Evolutionary conservation across 2,888 invertebrate species (phyloP).

Genomic region (Julus scandinavius): DNA sequence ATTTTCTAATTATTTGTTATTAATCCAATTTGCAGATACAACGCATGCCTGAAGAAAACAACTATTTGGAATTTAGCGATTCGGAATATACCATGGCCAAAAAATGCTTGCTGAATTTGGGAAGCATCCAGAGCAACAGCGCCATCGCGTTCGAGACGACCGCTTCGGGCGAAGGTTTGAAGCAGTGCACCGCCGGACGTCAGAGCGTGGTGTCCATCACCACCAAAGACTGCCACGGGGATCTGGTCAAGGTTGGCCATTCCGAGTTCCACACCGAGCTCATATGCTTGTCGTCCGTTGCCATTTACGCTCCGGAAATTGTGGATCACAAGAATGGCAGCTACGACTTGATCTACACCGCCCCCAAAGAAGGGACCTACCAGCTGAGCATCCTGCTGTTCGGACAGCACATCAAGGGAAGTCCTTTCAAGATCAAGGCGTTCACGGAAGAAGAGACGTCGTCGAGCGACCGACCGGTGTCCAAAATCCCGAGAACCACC

Average conservation of each 20-base stretch:
- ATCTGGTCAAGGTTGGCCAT: conserved; percentile 64
- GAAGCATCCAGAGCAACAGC: conserved; percentile 65
- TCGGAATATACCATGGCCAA: conserved; percentile 62
- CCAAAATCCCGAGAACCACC: conserved; percentile 64
- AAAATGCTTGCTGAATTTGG: conserved; percentile 63
- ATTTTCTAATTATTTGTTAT: too few species aligned
- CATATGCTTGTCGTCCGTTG: conserved; percentile 60
- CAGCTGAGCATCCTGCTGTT: conserved; percentile 65
- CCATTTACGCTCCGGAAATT: conserved; percentile 62
- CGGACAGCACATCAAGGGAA: conserved; percentile 67
- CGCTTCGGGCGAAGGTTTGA: conserved; percentile 66
- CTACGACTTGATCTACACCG: conserved; percentile 66
- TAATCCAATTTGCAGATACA: conserved; percentile 59
- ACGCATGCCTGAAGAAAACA: conserved; percentile 65
- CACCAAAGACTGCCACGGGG: conserved; percentile 65
- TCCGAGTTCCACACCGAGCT: conserved; percentile 63
- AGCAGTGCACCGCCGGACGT: conserved; percentile 64
- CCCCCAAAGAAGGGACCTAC: conserved; percentile 66
- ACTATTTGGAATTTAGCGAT: conserved; percentile 63
- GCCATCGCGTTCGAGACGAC: conserved; percentile 66
- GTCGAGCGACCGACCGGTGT: conserved; percentile 62
- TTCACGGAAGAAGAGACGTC: conserved; percentile 62
- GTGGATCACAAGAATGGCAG: conserved; percentile 65
- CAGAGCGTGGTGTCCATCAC: conserved; percentile 65
- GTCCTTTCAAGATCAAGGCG: conserved; percentile 67